Base-by-base conservation (phyloP, 2,888 invertebrate species). In the Pandemis cinnamomeana region DNA sequence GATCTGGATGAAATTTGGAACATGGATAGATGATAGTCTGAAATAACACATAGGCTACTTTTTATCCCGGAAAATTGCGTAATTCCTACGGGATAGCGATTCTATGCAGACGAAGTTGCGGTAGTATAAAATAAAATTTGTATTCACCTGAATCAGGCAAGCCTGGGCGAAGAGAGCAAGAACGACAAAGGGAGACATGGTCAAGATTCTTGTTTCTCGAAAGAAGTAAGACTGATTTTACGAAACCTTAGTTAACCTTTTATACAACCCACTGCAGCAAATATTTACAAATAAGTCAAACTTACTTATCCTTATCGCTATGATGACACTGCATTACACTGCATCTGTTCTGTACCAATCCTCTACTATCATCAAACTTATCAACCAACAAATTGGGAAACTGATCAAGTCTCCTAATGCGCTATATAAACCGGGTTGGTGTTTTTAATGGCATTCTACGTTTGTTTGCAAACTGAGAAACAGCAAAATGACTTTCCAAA, bases 121-220 rank as follows among this genome's bases (percentile, higher is more conserved):
- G n/a, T n/a, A 20, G 20, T 20, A 20, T 20, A 20, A 20, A 36
- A 36, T 36, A 4, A 36, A 36, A 36, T 2, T 20, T 20, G 20
- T 36, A 44, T 58, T 66, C 60, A 73, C 73, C 73, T 73, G 73
- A 15, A 73, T 64, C 20, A 73, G 13, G 36, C 69, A 73, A 48
- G 60, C 15, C 66, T 73, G 69, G 7, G 42, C 51, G 66, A 63
- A 66, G 46, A 73, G 58, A 44, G 51, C 69, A 0, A 73, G 8
- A 2, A 70, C 60, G 5, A 15, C 11, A 11, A 66, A 64, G 8
- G 73, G 64, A 70, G 73, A 73, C 73, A 73, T 69, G 20, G 15
- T 70, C 13, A 60, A 44, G n/a, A 3, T 51, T 48, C 61, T 55
- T 67, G 46, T 46, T 44, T 20, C 58, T 60, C 58, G 20, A 44